These are phyloP conservation scores for Sebastolobus alascanus DNA, from an alignment of 2,797 vertebrate genomes.

Conservation along the genomic window DNA sequence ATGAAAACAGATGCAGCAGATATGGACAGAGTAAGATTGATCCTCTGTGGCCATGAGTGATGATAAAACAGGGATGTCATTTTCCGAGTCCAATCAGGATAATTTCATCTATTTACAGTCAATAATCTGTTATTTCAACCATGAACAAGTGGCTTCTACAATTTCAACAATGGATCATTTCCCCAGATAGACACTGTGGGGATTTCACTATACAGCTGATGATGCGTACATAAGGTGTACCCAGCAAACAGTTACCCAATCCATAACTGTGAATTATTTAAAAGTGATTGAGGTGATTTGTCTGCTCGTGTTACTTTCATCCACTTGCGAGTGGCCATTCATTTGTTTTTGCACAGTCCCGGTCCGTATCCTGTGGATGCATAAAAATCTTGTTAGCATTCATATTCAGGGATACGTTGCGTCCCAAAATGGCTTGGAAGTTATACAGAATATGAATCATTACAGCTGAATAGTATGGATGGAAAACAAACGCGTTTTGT, in stretches of 20 bases:
- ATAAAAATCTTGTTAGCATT: too few relatives aligned
- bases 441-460: too few relatives aligned
- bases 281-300: neutral
- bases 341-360: too few relatives aligned
- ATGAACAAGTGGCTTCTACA: neutral
- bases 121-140: slow-evolving; percentile 2
- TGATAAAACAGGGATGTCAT: slow-evolving; percentile 2
- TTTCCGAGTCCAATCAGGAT: neutral
- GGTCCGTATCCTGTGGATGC: too few relatives aligned
- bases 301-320: neutral
- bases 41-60: neutral
- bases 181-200: neutral
- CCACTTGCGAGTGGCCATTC: neutral
- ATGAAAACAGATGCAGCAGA: neutral
- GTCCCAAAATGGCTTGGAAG: too few relatives aligned
- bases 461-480: too few relatives aligned
- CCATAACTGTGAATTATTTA: neutral
- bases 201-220: neutral
- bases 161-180: neutral
- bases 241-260: neutral
- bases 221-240: neutral
- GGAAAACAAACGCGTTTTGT: too few relatives aligned
- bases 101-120: slow-evolving; percentile 3
- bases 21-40: neutral
- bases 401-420: too few relatives aligned